Base-by-base conservation (phyloP, 2,113 vertebrate species). In the Patagioenas fasciata region DNA sequence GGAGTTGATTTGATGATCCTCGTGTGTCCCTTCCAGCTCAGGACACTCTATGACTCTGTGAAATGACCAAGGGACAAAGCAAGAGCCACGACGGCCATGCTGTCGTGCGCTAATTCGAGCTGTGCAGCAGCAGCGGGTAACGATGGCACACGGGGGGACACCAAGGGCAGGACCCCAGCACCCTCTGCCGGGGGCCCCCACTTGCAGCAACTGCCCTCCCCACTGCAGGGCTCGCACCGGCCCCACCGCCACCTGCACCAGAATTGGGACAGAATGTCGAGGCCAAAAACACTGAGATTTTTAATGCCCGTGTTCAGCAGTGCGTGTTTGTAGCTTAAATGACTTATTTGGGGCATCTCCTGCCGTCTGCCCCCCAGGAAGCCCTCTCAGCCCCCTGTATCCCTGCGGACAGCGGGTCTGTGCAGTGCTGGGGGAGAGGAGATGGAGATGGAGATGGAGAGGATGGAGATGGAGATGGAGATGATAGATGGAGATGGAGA, bases 331-430 rank as follows among this genome's bases (percentile, higher is more conserved):
- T 3, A 48, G 32, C 26, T 32, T 5, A 24, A 28, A 25, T 19
- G 44, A 4, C 23, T 2, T 1, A 40, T 7, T 26, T 26, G 13
- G 64, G 51, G 69, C 15, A 24, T 7, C 36, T 44, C 42, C 42
- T 44, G 48, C 58, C 3, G 1, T 1, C 47, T 7, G 13, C 26
- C 42, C 36, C 16, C 2, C 0, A 5, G 14, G 26, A 38, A 28
- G 40, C 38, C 29, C 10, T 7, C 28, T 40, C 4, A 5, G 14
- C 26, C 44, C 26, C 44, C 44, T 51, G 4, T 17, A 44, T 44
- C 42, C 42, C 42, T 17, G 42, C 42, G 5, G 40, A 40, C 42
- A 44, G 42, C 5, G 42, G 42, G 42, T 16, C 42, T 16, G 42
- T 6, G 5, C 42, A 17, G 42, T 44, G 42, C 42, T 44, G 42